Percentiles rank a stretch among this genome's conserved stretches.
phyloP scores from a whole-genome alignment of 2,888 invertebrate species.

The Chloroclystis v-ata region DNA sequence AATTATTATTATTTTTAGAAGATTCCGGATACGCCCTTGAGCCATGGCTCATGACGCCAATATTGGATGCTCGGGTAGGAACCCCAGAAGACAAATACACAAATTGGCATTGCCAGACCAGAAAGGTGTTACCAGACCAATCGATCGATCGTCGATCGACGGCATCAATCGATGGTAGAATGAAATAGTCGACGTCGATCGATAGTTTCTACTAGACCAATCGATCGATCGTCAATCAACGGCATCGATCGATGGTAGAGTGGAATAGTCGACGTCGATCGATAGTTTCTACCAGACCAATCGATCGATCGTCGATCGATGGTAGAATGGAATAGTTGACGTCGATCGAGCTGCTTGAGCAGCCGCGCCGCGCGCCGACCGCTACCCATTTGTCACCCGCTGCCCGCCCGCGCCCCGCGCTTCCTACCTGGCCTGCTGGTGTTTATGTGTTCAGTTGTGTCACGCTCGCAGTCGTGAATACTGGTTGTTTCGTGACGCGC shows the following conservation, averaged over 20 bases:
- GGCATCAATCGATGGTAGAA: constrained; percentile 1
- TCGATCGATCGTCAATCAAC: neutral
- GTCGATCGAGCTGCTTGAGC: constrained; percentile 7
- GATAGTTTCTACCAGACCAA: constrained; percentile 11
- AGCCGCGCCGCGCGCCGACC: constrained; percentile 7
- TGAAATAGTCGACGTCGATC: neutral
- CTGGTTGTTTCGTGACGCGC: constrained; percentile 5
- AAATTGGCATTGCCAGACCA: no score
- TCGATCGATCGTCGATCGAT: constrained; percentile 6
- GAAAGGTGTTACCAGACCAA: neutral
- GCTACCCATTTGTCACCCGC: constrained; percentile 1
- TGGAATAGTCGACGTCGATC: constrained; percentile 9
- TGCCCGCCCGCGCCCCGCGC: neutral
- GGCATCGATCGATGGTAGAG: constrained; percentile 2
- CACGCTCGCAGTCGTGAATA: constrained; percentile 7
- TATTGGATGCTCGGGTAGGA: no score
- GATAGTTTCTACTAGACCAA: constrained; percentile 1
- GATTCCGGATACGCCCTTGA: no score
- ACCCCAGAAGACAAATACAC: no score
- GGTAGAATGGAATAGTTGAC: constrained; percentile 5
- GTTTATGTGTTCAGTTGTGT: constrained; percentile 6
- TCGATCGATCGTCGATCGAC: neutral
- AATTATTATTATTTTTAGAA: no score
- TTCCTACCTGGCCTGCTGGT: constrained; percentile 2
- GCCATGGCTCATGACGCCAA: no score